These are phyloP conservation scores for Dioctria rufipes DNA, from an alignment of 2,888 invertebrate genomes.

Conservation along the genomic window DNA sequence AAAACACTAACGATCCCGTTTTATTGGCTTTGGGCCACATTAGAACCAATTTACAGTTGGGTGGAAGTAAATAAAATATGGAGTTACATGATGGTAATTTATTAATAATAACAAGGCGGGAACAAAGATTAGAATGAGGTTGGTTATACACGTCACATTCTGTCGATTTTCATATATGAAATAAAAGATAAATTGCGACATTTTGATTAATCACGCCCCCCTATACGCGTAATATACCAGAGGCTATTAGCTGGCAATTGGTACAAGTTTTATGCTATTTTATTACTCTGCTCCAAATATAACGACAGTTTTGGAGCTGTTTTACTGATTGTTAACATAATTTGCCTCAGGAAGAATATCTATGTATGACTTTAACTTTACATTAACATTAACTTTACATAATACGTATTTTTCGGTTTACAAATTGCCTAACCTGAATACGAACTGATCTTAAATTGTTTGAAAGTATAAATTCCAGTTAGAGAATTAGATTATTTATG, in stretches of 20 bases:
- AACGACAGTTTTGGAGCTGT: constrained; percentile 61
- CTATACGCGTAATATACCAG: constrained; percentile 14
- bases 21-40: constrained; percentile 36
- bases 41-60: constrained; percentile 13
- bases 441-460: no score
- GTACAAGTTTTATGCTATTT: not conserved
- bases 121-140: constrained; percentile 5
- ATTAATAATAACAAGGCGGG: constrained; percentile 18
- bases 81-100: constrained; percentile 30
- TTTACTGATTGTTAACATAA: not conserved
- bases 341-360: not conserved
- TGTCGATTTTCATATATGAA: not conserved
- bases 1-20: constrained; percentile 1
- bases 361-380: no score
- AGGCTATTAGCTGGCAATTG: constrained; percentile 2
- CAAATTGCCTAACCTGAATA: no score
- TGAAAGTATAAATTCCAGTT: no score
- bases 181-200: constrained; percentile 25
- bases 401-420: no score
- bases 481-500: no score
- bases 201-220: constrained; percentile 13
- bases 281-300: constrained; percentile 44
- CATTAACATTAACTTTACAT: no score
- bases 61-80: constrained; percentile 30
- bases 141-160: not conserved